A percentile compares a stretch with the other conserved stretches of the same genome.
Conservation (phyloP, 2,797 vertebrate genomes). For the Sebastes melanostomus region DNA sequence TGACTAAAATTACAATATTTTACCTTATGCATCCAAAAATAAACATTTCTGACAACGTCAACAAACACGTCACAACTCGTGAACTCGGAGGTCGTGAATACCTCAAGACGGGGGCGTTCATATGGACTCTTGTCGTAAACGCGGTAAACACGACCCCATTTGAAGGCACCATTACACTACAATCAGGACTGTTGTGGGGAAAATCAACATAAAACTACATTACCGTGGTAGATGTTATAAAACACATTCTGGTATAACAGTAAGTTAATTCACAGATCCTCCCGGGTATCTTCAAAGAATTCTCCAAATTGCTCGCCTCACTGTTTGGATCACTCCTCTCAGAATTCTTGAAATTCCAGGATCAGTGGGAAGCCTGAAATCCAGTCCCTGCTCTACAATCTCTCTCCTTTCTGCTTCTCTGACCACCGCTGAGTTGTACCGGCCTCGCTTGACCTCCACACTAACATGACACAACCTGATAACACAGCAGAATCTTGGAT, state of each 20-base stretch:
- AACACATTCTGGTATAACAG: background rate
- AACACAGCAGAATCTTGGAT: conserved; percentile 17
- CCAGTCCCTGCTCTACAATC: conserved; percentile 7
- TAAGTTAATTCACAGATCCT: background rate
- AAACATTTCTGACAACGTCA: too few relatives aligned
- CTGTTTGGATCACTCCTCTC: conserved; percentile 32
- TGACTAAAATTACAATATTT: too few relatives aligned
- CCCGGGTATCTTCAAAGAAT: conserved; percentile 8
- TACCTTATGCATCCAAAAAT: too few relatives aligned
- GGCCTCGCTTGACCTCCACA: conserved; percentile 46
- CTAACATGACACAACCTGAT: conserved; percentile 19
- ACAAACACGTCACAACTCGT: too few relatives aligned
- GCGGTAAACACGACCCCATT: too few relatives aligned
- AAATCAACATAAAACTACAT: background rate
- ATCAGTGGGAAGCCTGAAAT: conserved; percentile 42
- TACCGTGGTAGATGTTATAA: background rate
- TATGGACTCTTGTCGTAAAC: too few relatives aligned
- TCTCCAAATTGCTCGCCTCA: conserved; percentile 27
- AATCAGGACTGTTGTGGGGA: background rate
- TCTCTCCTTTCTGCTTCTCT: conserved; percentile 10
- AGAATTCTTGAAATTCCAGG: conserved; percentile 62
- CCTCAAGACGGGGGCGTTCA: too few relatives aligned
- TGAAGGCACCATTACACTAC: background rate
- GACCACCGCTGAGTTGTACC: conserved; percentile 1
- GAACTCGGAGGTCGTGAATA: too few relatives aligned